These are phyloP conservation scores for Sminthopsis crassicaudata DNA, from an alignment of 2,113 vertebrate genomes.

Conservation along the genomic window DNA sequence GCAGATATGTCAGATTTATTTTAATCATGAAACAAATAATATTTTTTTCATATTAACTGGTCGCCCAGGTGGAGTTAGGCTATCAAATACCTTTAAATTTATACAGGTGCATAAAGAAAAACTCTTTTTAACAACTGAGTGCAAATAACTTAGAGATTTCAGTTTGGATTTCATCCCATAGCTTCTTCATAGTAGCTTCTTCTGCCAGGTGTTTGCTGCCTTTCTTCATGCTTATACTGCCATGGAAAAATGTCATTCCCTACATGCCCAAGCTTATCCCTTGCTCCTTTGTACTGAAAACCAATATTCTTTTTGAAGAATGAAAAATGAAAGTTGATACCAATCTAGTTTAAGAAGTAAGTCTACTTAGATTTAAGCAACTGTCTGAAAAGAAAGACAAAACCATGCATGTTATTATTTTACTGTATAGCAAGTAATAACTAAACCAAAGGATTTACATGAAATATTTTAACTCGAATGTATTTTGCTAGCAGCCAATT, in stretches of 20 bases:
- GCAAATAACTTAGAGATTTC: slow-evolving; percentile 22
- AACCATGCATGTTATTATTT: not conserved
- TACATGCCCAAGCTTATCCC: slow-evolving; percentile 10
- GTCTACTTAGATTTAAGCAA: slow-evolving; percentile 29
- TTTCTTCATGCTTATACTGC: slow-evolving; percentile 1
- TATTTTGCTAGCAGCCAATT: not conserved
- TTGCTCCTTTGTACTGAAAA: slow-evolving; percentile 22
- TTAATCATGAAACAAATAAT: not conserved
- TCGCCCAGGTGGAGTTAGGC: slow-evolving; percentile 4
- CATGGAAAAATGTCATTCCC: slow-evolving; percentile 8
- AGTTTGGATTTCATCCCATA: slow-evolving; percentile 32
- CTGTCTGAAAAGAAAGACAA: slow-evolving; percentile 23
- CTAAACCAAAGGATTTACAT: slow-evolving; percentile 55
- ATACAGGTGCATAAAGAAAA: slow-evolving; percentile 47
- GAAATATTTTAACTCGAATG: not conserved
- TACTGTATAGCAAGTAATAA: not conserved
- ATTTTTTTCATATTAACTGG: not conserved
- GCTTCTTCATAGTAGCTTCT: slow-evolving; percentile 45
- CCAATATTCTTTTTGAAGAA: slow-evolving; percentile 53
- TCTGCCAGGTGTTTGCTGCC: slow-evolving; percentile 36
- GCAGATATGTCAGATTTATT: not conserved
- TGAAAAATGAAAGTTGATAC: slow-evolving; percentile 32
- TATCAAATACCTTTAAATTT: slow-evolving; percentile 55
- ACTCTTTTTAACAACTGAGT: not conserved
- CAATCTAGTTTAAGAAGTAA: slow-evolving; percentile 42